Percentiles rank a stretch among this genome's conserved stretches.
These are phyloP conservation scores for Chydorus sphaericus DNA, from an alignment of 2,888 invertebrate species.

Conservation along the genomic window DNA sequence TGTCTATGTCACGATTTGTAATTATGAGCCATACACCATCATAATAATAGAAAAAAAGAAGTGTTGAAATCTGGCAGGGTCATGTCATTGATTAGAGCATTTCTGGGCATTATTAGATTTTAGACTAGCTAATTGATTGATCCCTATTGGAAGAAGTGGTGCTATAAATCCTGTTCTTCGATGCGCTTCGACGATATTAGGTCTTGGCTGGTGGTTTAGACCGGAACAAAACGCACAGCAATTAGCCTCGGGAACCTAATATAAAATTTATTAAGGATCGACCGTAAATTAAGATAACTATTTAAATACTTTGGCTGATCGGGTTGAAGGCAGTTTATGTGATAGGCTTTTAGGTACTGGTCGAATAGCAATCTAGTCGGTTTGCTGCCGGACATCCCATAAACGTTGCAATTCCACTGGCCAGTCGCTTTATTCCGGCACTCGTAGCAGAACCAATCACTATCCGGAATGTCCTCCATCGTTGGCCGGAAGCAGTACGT, in stretches of 20 bases:
- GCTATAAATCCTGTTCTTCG: no score
- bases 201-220: constrained; percentile 16
- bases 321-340: constrained; percentile 84
- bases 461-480: constrained; percentile 91
- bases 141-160: constrained; percentile 14
- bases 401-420: constrained; percentile 84
- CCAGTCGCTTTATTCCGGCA: constrained; percentile 59
- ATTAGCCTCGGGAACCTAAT: constrained; percentile 59
- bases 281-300: not conserved
- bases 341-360: constrained; percentile 78
- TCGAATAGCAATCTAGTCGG: constrained; percentile 71
- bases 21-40: no score
- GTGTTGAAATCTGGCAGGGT: constrained; percentile 22
- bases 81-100: not conserved
- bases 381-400: constrained; percentile 51
- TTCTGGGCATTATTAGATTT: constrained; percentile 25
- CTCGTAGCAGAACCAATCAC: constrained; percentile 62
- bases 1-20: no score
- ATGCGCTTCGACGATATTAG: constrained; percentile 27
- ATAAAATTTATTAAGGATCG: not conserved
- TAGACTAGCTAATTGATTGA: constrained; percentile 23
- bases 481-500: constrained; percentile 96
- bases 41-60: constrained; percentile 17
- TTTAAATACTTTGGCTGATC: constrained; percentile 46
- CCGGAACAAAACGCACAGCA: constrained; percentile 79